Evolutionary conservation across 2,888 invertebrate genomes (phyloP).

Genomic region (Zootermopsis nevadensis): DNA sequence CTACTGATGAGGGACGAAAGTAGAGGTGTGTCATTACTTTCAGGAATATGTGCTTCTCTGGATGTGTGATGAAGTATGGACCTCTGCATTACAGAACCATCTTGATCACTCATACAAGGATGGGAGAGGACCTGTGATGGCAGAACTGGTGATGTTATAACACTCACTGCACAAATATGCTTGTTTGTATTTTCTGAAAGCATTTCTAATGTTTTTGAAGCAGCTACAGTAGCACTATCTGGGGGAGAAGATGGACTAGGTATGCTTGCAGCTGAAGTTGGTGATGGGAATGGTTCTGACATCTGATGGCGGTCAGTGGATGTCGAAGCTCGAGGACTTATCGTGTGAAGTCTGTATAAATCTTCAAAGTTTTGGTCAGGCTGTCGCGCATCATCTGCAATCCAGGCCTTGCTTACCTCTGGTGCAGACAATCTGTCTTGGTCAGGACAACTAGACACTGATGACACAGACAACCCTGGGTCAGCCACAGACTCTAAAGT

Average conservation of each 20-base stretch:
- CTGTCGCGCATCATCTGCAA: slow-evolving; percentile 1
- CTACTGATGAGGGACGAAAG: slow-evolving; percentile 53
- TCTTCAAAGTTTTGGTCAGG: background rate
- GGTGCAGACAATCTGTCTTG: slow-evolving; percentile 12
- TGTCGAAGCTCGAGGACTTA: slow-evolving; percentile 34
- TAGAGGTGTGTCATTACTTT: slow-evolving; percentile 48
- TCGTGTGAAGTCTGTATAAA: slow-evolving; percentile 22
- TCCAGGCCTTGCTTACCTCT: slow-evolving; percentile 7
- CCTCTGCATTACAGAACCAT: slow-evolving; percentile 4
- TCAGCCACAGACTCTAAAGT: slow-evolving; percentile 52
- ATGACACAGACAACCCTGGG: slow-evolving; percentile 3
- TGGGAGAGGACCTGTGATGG: background rate
- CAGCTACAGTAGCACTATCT: slow-evolving; percentile 59
- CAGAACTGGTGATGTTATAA: slow-evolving; percentile 39
- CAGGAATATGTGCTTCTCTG: slow-evolving; percentile 11
- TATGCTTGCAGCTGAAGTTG: slow-evolving; percentile 59
- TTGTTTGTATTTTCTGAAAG: slow-evolving; percentile 49
- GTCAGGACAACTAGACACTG: slow-evolving; percentile 35
- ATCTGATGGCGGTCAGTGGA: slow-evolving; percentile 12
- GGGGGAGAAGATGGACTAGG: slow-evolving; percentile 62
- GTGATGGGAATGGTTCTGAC: slow-evolving; percentile 47
- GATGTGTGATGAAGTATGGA: background rate
- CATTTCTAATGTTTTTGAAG: slow-evolving; percentile 61
- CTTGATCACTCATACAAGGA: slow-evolving; percentile 8
- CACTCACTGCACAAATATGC: slow-evolving; percentile 37